Evolutionary conservation across 2,888 invertebrate genomes (phyloP).

Genomic region (Agapetus fuscipes): DNA sequence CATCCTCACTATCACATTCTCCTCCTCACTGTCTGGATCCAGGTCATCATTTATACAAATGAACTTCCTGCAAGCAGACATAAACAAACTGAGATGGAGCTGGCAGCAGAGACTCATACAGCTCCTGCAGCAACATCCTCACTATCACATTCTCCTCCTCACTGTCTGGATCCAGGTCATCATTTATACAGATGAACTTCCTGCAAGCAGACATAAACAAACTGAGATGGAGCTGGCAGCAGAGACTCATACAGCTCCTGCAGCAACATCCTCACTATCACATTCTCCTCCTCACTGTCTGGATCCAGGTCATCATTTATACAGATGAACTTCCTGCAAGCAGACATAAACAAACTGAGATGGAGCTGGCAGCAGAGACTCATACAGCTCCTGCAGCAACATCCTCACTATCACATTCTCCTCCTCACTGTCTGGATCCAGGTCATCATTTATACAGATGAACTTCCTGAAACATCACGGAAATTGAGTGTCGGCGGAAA

Average conservation of each 20-base stretch:
- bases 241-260: slow-evolving; percentile 67
- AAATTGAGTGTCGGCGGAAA: too few relatives aligned
- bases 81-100: slow-evolving; percentile 54
- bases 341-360: slow-evolving; percentile 49
- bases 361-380: slow-evolving; percentile 59
- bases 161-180: slow-evolving; percentile 58
- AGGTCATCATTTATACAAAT: slow-evolving; percentile 74
- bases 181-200: slow-evolving; percentile 75
- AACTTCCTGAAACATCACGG: slow-evolving; percentile 54
- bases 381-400: slow-evolving; percentile 64
- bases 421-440: slow-evolving; percentile 49
- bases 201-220: slow-evolving; percentile 45
- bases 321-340: slow-evolving; percentile 67
- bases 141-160: slow-evolving; percentile 55
- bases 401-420: slow-evolving; percentile 60
- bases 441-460: slow-evolving; percentile 70
- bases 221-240: slow-evolving; percentile 59
- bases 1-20: slow-evolving; percentile 57
- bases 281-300: slow-evolving; percentile 48
- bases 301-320: slow-evolving; percentile 70
- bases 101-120: slow-evolving; percentile 66
- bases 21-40: slow-evolving; percentile 48
- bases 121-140: slow-evolving; percentile 60
- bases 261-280: slow-evolving; percentile 56
- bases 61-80: slow-evolving; percentile 54